A percentile compares a stretch with the other conserved stretches of the same genome.
phyloP scores from a whole-genome alignment of 2,113 vertebrate species.

The Gymnocephalus cernua region DNA sequence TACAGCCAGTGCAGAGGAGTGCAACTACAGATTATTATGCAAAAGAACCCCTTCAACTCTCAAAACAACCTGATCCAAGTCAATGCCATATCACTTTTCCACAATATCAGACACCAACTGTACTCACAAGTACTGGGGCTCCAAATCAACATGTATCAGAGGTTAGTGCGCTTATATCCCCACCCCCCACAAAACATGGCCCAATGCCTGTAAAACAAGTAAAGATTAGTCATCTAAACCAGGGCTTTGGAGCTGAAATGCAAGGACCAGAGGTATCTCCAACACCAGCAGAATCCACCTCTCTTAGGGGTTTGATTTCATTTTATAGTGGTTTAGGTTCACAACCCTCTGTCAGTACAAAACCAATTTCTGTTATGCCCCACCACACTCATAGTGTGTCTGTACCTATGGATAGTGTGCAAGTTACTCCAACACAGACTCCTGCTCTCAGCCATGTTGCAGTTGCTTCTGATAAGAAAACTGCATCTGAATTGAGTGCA shows the following conservation, averaged over 20 bases:
- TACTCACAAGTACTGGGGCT: conserved; percentile 8
- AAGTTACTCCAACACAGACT: conserved; percentile 11
- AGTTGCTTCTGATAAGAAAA: not conserved
- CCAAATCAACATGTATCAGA: conserved; percentile 16
- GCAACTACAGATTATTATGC: not conserved
- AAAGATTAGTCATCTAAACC: conserved; percentile 7
- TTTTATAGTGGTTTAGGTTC: conserved; percentile 60
- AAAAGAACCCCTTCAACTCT: conserved; percentile 28
- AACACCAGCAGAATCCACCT: conserved; percentile 40
- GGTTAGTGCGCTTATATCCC: conserved; percentile 9
- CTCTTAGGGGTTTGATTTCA: conserved; percentile 77
- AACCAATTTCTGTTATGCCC: conserved; percentile 5
- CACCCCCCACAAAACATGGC: conserved; percentile 15
- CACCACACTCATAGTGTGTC: conserved; percentile 1
- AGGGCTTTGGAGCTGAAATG: conserved; percentile 15
- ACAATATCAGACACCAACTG: conserved; percentile 8
- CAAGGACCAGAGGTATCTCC: conserved; percentile 14
- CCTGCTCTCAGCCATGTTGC: not conserved
- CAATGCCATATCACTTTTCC: conserved; percentile 19
- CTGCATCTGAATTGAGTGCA: not conserved
- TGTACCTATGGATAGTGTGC: conserved; percentile 7
- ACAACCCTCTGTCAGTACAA: conserved; percentile 13
- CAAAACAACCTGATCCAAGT: conserved; percentile 29
- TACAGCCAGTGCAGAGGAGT: conserved; percentile 20
- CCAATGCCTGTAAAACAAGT: conserved; percentile 2